Conservation (phyloP, 2,888 invertebrate species). For the Colostygia pectinataria region DNA sequence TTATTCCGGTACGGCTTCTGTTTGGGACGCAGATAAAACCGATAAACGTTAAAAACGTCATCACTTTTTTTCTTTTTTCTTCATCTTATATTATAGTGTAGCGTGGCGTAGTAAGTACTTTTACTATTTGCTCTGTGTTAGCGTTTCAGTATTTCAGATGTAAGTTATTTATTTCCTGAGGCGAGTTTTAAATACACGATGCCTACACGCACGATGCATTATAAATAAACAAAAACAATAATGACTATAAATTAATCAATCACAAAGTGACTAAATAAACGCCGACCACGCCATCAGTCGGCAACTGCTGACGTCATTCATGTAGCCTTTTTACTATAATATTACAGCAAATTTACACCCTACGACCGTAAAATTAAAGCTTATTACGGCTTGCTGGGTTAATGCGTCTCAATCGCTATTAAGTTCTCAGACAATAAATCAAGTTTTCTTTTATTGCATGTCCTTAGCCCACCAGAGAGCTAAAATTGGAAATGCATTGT, state of each 20-base stretch:
- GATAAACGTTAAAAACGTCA: no score
- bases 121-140: no score
- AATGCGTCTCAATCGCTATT: neutral
- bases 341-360: neutral
- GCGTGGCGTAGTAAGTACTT: no score
- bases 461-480: slow-evolving; percentile 35
- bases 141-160: no score
- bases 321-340: slow-evolving; percentile 3
- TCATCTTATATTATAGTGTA: no score
- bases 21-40: no score
- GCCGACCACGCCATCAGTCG: slow-evolving; percentile 20
- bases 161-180: no score
- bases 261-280: slow-evolving; percentile 14
- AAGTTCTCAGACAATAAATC: slow-evolving; percentile 36
- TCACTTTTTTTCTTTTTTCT: no score
- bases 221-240: neutral
- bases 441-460: slow-evolving; percentile 41
- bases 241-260: slow-evolving; percentile 12
- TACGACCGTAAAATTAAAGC: neutral
- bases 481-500: slow-evolving; percentile 32
- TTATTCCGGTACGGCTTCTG: no score
- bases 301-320: slow-evolving; percentile 16
- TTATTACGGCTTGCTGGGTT: slow-evolving; percentile 14
- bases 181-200: no score
- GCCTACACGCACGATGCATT: no score